These are phyloP conservation scores for Axis porcinus DNA, from an alignment of 2,113 vertebrate species.

Conservation along the genomic window DNA sequence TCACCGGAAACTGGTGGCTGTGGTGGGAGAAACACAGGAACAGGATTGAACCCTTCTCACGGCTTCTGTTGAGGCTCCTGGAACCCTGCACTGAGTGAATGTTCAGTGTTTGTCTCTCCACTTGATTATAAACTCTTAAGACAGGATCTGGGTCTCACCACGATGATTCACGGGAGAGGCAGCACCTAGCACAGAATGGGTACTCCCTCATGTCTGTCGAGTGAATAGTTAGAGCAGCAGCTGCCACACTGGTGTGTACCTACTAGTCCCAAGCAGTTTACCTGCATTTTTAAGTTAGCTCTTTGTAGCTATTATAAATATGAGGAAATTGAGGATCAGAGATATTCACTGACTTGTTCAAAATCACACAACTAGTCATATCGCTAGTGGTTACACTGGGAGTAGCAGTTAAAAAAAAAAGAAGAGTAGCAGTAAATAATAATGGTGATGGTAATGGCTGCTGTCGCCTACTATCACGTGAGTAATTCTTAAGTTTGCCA, in stretches of 20 bases:
- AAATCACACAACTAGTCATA: background rate
- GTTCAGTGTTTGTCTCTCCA: background rate
- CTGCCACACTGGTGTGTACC: background rate
- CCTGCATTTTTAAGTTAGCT: background rate
- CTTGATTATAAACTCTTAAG: background rate
- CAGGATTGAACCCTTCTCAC: background rate
- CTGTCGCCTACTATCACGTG: background rate
- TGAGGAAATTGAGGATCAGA: background rate
- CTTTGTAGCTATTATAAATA: background rate
- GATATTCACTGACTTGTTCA: background rate
- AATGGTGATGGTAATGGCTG: background rate
- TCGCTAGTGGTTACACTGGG: background rate
- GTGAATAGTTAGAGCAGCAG: background rate
- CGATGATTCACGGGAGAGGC: background rate
- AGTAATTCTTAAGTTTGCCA: background rate
- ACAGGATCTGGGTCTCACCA: background rate
- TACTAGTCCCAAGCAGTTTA: background rate
- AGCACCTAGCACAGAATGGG: background rate
- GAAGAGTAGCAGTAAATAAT: background rate
- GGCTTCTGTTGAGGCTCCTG: background rate
- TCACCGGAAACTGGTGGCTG: background rate
- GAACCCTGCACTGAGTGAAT: background rate
- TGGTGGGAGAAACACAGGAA: background rate
- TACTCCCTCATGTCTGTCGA: accelerated
- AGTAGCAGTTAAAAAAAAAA: background rate